phyloP scores from a whole-genome alignment of 2,888 invertebrate species.

The Heterodera filipjevi region DNA sequence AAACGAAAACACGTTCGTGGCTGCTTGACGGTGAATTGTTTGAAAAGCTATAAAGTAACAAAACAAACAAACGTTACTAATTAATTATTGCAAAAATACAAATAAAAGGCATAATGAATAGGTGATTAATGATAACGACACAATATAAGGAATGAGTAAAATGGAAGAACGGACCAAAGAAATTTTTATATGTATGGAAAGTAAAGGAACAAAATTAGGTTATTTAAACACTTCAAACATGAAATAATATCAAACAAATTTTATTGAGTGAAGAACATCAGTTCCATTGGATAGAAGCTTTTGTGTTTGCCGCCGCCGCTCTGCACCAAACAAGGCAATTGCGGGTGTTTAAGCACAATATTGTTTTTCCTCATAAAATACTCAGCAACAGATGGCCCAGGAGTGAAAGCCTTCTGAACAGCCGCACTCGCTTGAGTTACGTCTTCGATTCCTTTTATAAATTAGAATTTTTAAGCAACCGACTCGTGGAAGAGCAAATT shows the following conservation, averaged over 20 bases:
- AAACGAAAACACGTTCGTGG: conserved; percentile 34
- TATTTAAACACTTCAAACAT: too few relatives aligned
- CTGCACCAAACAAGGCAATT: conserved; percentile 36
- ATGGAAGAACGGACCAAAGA: too few relatives aligned
- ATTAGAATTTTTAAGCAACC: too few relatives aligned
- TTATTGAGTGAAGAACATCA: conserved; percentile 21
- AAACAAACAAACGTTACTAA: too few relatives aligned
- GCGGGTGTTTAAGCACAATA: conserved; percentile 24
- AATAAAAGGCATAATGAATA: neutral
- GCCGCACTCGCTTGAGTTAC: conserved; percentile 15
- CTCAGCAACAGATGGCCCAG: conserved; percentile 17
- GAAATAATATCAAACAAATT: too few relatives aligned
- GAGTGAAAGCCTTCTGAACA: conserved; percentile 20
- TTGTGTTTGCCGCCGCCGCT: conserved; percentile 27
- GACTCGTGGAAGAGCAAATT: too few relatives aligned
- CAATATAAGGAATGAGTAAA: neutral
- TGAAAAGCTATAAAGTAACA: neutral
- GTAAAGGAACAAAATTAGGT: too few relatives aligned
- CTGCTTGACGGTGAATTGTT: conserved; percentile 7
- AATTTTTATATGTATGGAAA: too few relatives aligned
- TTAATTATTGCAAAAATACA: neutral
- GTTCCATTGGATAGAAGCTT: conserved; percentile 34
- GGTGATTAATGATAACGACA: neutral
- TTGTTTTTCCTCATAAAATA: conserved; percentile 18
- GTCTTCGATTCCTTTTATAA: conserved; percentile 12